Evolutionary conservation across 2,113 vertebrate genomes (phyloP).

Genomic region (Rhabdomys dilectus): DNA sequence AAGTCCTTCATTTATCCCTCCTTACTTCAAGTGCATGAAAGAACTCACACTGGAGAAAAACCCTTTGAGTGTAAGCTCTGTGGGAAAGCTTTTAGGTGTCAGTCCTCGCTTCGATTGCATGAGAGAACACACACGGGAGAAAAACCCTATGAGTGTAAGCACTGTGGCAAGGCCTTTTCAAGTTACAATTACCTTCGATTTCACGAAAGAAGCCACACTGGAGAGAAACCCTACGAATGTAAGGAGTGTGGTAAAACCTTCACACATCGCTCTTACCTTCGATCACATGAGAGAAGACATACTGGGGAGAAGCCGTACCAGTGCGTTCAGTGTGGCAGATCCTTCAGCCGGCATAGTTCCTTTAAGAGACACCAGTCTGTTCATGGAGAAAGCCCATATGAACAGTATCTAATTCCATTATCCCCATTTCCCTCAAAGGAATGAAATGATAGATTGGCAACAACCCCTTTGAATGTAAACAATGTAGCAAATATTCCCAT

Average conservation of each 20-base stretch:
- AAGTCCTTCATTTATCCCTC: slow-evolving; percentile 23
- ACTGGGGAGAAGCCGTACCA: background rate
- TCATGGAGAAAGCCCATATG: background rate
- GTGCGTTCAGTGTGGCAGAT: background rate
- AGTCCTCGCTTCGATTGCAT: background rate
- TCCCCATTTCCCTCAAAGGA: background rate
- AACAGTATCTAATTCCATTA: background rate
- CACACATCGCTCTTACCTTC: slow-evolving; percentile 6
- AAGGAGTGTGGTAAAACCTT: slow-evolving; percentile 8
- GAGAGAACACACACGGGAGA: background rate
- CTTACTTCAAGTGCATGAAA: background rate
- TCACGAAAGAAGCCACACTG: slow-evolving; percentile 2
- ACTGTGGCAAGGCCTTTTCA: slow-evolving; percentile 1
- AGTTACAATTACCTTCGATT: background rate
- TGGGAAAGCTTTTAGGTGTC: background rate
- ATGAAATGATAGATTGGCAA: background rate
- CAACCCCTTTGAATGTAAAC: background rate
- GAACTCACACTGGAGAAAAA: background rate
- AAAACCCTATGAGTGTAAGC: background rate
- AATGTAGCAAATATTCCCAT: background rate
- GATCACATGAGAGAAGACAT: slow-evolving; percentile 1
- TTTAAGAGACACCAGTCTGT: background rate
- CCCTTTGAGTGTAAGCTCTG: background rate
- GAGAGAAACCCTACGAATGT: slow-evolving; percentile 13
- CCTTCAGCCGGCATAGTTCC: background rate